Conservation (phyloP, 2,797 vertebrate genomes). For the Enteromius anoplus region DNA sequence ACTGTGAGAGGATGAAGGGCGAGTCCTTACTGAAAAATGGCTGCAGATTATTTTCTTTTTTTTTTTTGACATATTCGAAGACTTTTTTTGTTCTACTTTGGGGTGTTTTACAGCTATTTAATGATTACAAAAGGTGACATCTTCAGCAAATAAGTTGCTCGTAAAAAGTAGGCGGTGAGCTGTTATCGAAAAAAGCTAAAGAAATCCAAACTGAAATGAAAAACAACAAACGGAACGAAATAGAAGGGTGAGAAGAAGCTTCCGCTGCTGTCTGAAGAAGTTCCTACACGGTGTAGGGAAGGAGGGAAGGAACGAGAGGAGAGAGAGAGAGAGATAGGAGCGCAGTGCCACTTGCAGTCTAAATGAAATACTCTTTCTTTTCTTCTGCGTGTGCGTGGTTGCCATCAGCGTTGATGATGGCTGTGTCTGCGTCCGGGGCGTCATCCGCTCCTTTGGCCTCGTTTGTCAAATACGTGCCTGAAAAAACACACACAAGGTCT, state of each 20-base stretch:
- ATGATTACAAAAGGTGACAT: slow-evolving; percentile 69
- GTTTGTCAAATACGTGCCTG: slow-evolving; percentile 98
- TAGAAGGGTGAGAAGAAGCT: slow-evolving; percentile 47
- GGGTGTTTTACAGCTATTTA: slow-evolving; percentile 79
- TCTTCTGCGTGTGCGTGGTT: slow-evolving; percentile 97
- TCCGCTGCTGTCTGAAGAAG: slow-evolving; percentile 50
- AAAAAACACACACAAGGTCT: slow-evolving; percentile 16
- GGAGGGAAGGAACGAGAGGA: slow-evolving; percentile 50
- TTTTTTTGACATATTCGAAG: slow-evolving; percentile 80
- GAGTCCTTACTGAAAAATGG: slow-evolving; percentile 46
- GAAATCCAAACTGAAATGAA: slow-evolving; percentile 1
- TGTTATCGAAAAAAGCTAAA: slow-evolving; percentile 76
- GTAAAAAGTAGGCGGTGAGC: slow-evolving; percentile 80
- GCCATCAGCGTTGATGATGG: slow-evolving; percentile 98
- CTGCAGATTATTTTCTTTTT: slow-evolving; percentile 11
- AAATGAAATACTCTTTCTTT: slow-evolving; percentile 99
- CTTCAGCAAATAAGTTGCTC: slow-evolving; percentile 83
- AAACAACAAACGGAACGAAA: slow-evolving; percentile 36
- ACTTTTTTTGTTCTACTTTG: slow-evolving; percentile 55
- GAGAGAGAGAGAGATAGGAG: slow-evolving; percentile 53
- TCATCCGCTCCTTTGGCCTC: slow-evolving; percentile 99
- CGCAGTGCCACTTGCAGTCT: slow-evolving; percentile 78
- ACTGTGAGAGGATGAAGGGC: slow-evolving; percentile 89
- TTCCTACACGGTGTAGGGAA: slow-evolving; percentile 47
- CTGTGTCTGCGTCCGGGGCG: slow-evolving; percentile 95